Evolutionary conservation across 1,140 invertebrate species (phyloP).

Genomic region (Drosophila kurseongensis): DNA sequence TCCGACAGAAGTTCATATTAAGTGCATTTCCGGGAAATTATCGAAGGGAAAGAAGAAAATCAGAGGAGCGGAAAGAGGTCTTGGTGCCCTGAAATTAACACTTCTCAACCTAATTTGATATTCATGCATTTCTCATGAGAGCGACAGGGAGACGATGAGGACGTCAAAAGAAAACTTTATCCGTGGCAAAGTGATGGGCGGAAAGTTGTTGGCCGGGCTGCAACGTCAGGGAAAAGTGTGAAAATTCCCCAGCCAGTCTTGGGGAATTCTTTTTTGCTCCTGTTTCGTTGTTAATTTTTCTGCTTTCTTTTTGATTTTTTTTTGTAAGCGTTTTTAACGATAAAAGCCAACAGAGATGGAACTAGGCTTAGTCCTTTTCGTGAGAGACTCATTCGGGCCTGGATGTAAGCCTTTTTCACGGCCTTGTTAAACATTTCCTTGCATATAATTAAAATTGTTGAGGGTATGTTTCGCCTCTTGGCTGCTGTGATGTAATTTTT

Average conservation of each 20-base stretch:
- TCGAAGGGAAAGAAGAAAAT: background rate
- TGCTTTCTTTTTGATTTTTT: background rate
- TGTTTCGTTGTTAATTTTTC: constrained; percentile 62
- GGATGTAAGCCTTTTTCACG: constrained; percentile 71
- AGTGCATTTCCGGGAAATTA: constrained; percentile 3
- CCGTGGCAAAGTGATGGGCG: constrained; percentile 51
- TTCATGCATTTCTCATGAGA: constrained; percentile 74
- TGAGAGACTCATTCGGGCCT: constrained; percentile 23
- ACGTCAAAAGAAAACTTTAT: constrained; percentile 54
- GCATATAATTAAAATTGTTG: constrained; percentile 71
- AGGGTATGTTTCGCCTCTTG: constrained; percentile 23
- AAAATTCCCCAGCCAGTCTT: constrained; percentile 67
- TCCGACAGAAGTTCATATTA: constrained; percentile 11
- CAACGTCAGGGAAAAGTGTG: constrained; percentile 56
- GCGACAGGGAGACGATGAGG: constrained; percentile 16
- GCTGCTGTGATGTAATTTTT: constrained; percentile 59
- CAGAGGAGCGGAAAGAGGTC: no score
- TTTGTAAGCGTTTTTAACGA: constrained; percentile 69
- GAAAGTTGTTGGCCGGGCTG: constrained; percentile 25
- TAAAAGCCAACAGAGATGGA: constrained; percentile 71
- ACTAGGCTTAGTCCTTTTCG: constrained; percentile 69
- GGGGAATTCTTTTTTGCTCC: constrained; percentile 8
- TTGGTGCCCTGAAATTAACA: constrained; percentile 72
- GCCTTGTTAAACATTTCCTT: constrained; percentile 68
- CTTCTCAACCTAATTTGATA: constrained; percentile 74